These are phyloP conservation scores for Griposia aprilina DNA, from an alignment of 2,888 invertebrate species.

Conservation along the genomic window DNA sequence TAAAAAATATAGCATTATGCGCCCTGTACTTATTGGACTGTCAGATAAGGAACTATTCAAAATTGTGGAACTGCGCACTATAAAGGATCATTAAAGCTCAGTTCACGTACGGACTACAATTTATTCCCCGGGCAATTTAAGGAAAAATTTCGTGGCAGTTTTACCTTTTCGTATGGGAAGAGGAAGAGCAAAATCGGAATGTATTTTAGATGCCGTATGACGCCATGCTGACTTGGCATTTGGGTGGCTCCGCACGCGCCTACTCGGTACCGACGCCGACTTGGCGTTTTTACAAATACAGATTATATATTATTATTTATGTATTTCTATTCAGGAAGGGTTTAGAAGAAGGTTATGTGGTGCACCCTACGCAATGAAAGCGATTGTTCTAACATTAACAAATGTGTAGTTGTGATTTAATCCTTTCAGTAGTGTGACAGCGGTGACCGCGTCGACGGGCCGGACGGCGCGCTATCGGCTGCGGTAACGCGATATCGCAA, in stretches of 20 bases:
- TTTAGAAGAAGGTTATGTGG: constrained; percentile 7
- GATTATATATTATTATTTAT: constrained; percentile 63
- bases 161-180: constrained; percentile 81
- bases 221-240: constrained; percentile 82
- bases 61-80: constrained; percentile 71
- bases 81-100: constrained; percentile 77
- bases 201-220: constrained; percentile 82
- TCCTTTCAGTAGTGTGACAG: constrained; percentile 54
- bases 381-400: constrained; percentile 3
- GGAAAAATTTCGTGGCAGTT: constrained; percentile 83
- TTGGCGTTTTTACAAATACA: constrained; percentile 71
- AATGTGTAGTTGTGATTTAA: constrained; percentile 57
- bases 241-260: constrained; percentile 69
- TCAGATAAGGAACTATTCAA: constrained; percentile 71
- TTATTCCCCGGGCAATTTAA: constrained; percentile 84
- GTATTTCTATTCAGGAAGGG: constrained; percentile 40
- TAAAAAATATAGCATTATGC: constrained; percentile 27
- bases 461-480: constrained; percentile 65
- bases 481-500: constrained; percentile 88
- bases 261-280: constrained; percentile 71
- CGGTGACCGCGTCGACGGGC: constrained; percentile 69
- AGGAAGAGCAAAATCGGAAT: constrained; percentile 80
- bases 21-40: constrained; percentile 55
- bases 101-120: constrained; percentile 85
- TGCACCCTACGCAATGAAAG: neutral